Base-by-base conservation (phyloP, 2,888 invertebrate genomes). In the Brenthis hecate region DNA sequence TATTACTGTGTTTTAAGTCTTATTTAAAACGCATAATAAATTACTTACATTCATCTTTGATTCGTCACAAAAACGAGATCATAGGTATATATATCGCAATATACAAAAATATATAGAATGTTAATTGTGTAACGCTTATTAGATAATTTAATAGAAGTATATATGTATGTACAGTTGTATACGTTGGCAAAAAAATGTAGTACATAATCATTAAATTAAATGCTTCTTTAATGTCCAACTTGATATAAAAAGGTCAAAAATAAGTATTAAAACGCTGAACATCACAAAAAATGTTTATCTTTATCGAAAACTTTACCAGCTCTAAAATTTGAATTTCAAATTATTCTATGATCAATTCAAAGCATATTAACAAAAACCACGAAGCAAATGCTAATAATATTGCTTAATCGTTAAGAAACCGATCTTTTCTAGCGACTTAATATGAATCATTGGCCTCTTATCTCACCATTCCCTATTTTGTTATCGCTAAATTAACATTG, bases 341-440 rank as follows among this genome's bases (percentile, higher is more conserved):
- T 75, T 68, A 71, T 62, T 64, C 56, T 64, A 64, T 69, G 65
- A 69, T 75, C 70, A 72, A 71, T 71, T 72, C 72, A 69, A 73
- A 65, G 67, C 54, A 70, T 69, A 70, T 71, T 72, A 70, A 73
- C 67, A 72, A 74, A 74, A 73, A 78, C 74, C 70, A 69, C 64
- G 63, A 63, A 69, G 64, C 70, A 73, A 75, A 75, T 73, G 69
- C 75, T 77, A 76, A 78, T 77, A 75, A 78, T 74, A 76, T 74
- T 71, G 70, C 74, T 77, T 75, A 78, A 80, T 78, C 68, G 74
- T 67, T 74, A 74, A 73, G 69, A 75, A 74, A 81, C 57, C 72
- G 67, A 72, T 73, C 70, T 76, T 76, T 78, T 76, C 70, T 69
- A 69, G 70, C 66, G 65, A 66, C 60, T 62, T 54, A 64, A 68